A percentile compares a stretch with the other conserved stretches of the same genome.
These are phyloP conservation scores for Poecilia wingei DNA, from an alignment of 2,797 vertebrate species.

Conservation along the genomic window DNA sequence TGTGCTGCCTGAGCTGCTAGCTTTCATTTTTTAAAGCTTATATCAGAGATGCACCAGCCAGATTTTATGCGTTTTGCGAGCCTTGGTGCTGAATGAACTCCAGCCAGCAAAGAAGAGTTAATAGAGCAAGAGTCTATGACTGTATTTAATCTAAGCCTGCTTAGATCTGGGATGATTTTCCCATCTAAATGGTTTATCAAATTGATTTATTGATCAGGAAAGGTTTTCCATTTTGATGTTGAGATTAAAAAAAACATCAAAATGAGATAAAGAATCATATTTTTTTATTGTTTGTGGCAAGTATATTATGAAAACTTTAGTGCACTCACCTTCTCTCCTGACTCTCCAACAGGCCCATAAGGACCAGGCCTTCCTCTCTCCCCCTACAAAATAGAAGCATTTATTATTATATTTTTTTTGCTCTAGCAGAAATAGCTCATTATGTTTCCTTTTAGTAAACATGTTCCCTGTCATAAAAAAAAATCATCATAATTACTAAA, in stretches of 20 bases:
- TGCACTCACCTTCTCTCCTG: constrained; percentile 84
- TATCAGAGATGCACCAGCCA: constrained; percentile 33
- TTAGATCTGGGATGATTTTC: constrained; percentile 41
- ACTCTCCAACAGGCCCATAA: constrained; percentile 82
- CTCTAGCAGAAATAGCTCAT: constrained; percentile 33
- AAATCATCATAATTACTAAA: constrained; percentile 53
- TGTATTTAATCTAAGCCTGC: constrained; percentile 42
- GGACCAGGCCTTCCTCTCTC: constrained; percentile 85
- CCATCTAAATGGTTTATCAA: constrained; percentile 32
- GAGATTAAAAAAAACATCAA: constrained; percentile 6
- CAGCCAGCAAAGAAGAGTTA: constrained; percentile 16
- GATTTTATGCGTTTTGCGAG: constrained; percentile 49
- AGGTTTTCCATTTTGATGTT: constrained; percentile 36
- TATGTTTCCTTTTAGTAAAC: constrained; percentile 43
- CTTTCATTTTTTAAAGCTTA: constrained; percentile 49
- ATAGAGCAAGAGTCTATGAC: constrained; percentile 41
- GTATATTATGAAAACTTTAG: constrained; percentile 20
- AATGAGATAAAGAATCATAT: neutral
- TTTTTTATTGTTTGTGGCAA: constrained; percentile 11
- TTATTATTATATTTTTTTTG: constrained; percentile 27
- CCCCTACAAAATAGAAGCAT: constrained; percentile 81
- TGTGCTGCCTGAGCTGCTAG: constrained; percentile 45
- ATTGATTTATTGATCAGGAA: constrained; percentile 39
- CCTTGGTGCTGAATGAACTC: constrained; percentile 31
- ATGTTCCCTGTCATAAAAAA: constrained; percentile 27